Evolutionary conservation across 2,797 vertebrate species (phyloP).

Genomic region (Sebastes oblongus): DNA sequence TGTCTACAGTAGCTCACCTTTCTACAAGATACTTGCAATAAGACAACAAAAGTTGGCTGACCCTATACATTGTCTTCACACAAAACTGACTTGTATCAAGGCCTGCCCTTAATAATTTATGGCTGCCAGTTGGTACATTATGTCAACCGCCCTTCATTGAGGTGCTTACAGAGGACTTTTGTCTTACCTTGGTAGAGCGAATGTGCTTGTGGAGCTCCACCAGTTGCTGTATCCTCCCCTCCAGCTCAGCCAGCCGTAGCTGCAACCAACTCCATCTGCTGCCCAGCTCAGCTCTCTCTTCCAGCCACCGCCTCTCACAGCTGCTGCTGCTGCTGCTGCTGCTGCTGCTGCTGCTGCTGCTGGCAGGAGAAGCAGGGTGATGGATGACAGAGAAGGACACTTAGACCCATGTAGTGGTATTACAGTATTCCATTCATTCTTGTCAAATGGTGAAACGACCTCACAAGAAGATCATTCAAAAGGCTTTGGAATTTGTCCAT

Average conservation of each 20-base stretch:
- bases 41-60: background rate
- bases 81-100: background rate
- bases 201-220: slow-evolving; percentile 87
- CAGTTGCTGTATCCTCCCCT: slow-evolving; percentile 89
- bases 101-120: background rate
- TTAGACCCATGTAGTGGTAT: slow-evolving; percentile 4
- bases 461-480: background rate
- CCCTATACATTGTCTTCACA: background rate
- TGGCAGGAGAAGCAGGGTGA: slow-evolving; percentile 1
- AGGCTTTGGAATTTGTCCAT: background rate
- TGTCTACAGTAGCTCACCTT: background rate
- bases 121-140: background rate
- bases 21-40: background rate
- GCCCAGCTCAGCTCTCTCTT: slow-evolving; percentile 89
- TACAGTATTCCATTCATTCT: background rate
- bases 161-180: slow-evolving; percentile 9
- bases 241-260: slow-evolving; percentile 89
- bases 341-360: slow-evolving; percentile 23
- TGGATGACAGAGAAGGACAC: slow-evolving; percentile 5
- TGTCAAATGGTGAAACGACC: background rate
- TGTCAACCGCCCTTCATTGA: background rate
- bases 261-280: slow-evolving; percentile 95
- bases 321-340: slow-evolving; percentile 34
- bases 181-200: slow-evolving; percentile 88
- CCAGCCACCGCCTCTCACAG: slow-evolving; percentile 88